These are phyloP conservation scores for Maniola hyperantus DNA, from an alignment of 2,888 invertebrate species.

Conservation along the genomic window DNA sequence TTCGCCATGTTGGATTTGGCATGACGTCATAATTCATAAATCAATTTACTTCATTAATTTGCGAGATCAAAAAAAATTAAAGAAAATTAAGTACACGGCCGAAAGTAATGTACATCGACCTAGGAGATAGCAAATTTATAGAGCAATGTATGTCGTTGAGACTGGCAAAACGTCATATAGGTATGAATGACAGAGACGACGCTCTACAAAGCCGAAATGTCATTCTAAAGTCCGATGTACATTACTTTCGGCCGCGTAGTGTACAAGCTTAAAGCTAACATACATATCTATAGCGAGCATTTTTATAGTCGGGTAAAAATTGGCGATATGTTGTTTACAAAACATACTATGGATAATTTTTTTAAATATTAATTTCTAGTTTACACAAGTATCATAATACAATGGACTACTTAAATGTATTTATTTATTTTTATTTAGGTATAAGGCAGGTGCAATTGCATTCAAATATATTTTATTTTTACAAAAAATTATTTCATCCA, in stretches of 20 bases:
- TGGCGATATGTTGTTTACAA: slow-evolving; percentile 9
- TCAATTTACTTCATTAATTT: neutral
- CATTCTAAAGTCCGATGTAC: too few species aligned
- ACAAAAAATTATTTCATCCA: neutral
- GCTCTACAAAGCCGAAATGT: too few species aligned
- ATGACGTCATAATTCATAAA: neutral
- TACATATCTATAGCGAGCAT: neutral
- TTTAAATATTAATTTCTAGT: slow-evolving; percentile 4
- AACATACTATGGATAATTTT: neutral
- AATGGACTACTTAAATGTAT: slow-evolving; percentile 13
- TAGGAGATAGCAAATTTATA: too few species aligned
- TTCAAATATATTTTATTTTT: neutral
- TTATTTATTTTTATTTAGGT: slow-evolving; percentile 11
- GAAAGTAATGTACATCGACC: too few species aligned
- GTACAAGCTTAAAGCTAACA: slow-evolving; percentile 2
- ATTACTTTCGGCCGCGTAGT: too few species aligned
- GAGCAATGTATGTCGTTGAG: too few species aligned
- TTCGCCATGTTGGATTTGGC: neutral
- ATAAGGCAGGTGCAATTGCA: slow-evolving; percentile 14
- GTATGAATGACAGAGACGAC: too few species aligned
- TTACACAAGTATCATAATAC: slow-evolving; percentile 1
- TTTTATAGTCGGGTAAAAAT: neutral
- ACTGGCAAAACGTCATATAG: too few species aligned
- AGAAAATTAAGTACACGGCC: too few species aligned
- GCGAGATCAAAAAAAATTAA: neutral